Evolutionary conservation across 2,797 vertebrate genomes (phyloP).

Genomic region (Liasis olivaceus): DNA sequence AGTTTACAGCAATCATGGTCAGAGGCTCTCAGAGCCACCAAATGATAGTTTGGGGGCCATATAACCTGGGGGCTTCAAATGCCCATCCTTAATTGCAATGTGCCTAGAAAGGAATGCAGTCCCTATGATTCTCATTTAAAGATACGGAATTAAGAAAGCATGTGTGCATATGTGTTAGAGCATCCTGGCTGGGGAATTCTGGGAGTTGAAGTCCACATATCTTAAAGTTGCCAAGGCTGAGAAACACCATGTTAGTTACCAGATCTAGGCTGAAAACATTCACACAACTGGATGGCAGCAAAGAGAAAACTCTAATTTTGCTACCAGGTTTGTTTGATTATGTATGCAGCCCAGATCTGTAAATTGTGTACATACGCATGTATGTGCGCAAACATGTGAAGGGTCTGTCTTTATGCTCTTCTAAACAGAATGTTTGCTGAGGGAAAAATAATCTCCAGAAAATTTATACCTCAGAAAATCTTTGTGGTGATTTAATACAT

Average conservation of each 20-base stretch:
- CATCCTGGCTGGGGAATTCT: too few relatives aligned
- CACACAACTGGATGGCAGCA: neutral
- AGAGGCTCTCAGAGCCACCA: neutral
- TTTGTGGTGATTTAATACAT: neutral
- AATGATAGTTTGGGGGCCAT: neutral
- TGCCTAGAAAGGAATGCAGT: neutral
- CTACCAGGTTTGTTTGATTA: neutral
- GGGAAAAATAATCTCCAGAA: neutral
- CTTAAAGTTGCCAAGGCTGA: too few relatives aligned
- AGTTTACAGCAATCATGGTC: neutral
- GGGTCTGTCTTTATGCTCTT: constrained; percentile 1
- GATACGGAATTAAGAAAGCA: neutral
- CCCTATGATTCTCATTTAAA: neutral
- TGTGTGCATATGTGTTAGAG: neutral
- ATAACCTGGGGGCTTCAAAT: neutral
- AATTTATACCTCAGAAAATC: neutral
- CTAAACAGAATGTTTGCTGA: neutral
- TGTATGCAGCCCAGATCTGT: neutral
- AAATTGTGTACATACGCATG: neutral
- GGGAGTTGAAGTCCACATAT: too few relatives aligned
- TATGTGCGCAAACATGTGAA: neutral
- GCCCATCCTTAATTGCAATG: neutral
- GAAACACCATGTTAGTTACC: too few relatives aligned
- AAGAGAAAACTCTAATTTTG: neutral
- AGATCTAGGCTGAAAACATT: neutral